Percentiles rank a stretch among this genome's conserved stretches.
phyloP scores from a whole-genome alignment of 2,797 vertebrate species.

The Ficedula albicollis region DNA sequence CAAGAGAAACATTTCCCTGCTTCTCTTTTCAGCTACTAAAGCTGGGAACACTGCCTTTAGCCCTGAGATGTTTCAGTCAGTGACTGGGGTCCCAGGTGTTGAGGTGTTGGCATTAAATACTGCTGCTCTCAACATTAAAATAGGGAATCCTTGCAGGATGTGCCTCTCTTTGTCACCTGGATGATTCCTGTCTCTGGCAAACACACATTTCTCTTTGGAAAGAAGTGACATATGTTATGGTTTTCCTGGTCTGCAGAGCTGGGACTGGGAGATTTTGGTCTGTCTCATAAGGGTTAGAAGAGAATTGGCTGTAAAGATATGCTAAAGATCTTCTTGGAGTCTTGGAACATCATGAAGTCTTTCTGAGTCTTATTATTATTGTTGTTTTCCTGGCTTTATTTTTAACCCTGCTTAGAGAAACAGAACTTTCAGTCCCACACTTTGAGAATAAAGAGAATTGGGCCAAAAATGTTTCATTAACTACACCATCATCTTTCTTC shows the following conservation, averaged over 20 bases:
- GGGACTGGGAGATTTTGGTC: not conserved
- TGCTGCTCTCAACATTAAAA: not conserved
- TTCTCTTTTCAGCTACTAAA: not conserved
- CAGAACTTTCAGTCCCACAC: not conserved
- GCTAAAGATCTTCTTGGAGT: not conserved
- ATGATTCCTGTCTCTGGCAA: not conserved
- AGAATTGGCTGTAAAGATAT: not conserved
- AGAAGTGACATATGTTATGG: not conserved
- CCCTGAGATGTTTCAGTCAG: not conserved
- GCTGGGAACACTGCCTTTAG: not conserved
- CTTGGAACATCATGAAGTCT: not conserved
- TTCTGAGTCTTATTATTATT: not conserved
- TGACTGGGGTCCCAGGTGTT: not conserved
- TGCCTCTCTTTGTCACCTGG: not conserved
- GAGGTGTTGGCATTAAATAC: not conserved
- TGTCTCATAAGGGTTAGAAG: not conserved
- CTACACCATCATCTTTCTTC: not conserved
- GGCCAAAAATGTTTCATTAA: conserved; percentile 21
- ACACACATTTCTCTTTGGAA: not conserved
- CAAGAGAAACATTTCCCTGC: not conserved
- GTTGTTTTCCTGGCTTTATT: not conserved
- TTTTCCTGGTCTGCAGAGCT: not conserved
- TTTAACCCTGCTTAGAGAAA: conserved; percentile 1
- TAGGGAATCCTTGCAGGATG: not conserved
- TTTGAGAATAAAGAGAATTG: not conserved